phyloP scores from a whole-genome alignment of 2,797 vertebrate genomes.

The Acipenser transmontanus region DNA sequence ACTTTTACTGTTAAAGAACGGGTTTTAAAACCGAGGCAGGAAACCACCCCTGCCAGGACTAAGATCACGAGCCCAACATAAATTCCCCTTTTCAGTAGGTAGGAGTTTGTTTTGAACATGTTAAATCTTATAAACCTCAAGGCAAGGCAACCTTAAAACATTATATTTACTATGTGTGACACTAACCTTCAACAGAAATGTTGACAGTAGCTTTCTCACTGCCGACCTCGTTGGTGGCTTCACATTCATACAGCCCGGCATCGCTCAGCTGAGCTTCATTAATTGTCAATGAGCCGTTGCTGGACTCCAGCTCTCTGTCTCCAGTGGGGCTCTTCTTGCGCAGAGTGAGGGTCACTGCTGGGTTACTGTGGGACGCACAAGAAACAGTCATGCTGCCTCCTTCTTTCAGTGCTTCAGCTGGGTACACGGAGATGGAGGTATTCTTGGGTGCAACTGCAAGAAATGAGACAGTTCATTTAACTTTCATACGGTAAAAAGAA shows the following conservation, averaged over 20 bases:
- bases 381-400: slow-evolving; percentile 48
- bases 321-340: slow-evolving; percentile 28
- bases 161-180: not conserved
- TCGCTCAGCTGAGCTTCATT: slow-evolving; percentile 40
- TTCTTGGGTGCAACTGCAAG: slow-evolving; percentile 42
- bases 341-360: slow-evolving; percentile 47
- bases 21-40: no score
- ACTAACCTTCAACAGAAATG: slow-evolving; percentile 57
- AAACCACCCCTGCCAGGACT: no score
- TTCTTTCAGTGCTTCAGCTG: slow-evolving; percentile 46
- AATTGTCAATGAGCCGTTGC: slow-evolving; percentile 38
- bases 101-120: no score
- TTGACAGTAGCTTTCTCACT: slow-evolving; percentile 38
- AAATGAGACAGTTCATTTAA: not conserved
- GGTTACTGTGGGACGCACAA: slow-evolving; percentile 51
- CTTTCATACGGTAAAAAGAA: not conserved
- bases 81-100: no score
- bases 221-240: slow-evolving; percentile 48
- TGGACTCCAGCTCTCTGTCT: slow-evolving; percentile 27
- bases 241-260: slow-evolving; percentile 57
- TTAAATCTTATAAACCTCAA: no score
- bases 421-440: slow-evolving; percentile 36
- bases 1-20: no score
- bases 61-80: no score
- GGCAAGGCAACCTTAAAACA: no score